Evolutionary conservation across 2,113 vertebrate species (phyloP).

Genomic region (Cyanistes caeruleus): DNA sequence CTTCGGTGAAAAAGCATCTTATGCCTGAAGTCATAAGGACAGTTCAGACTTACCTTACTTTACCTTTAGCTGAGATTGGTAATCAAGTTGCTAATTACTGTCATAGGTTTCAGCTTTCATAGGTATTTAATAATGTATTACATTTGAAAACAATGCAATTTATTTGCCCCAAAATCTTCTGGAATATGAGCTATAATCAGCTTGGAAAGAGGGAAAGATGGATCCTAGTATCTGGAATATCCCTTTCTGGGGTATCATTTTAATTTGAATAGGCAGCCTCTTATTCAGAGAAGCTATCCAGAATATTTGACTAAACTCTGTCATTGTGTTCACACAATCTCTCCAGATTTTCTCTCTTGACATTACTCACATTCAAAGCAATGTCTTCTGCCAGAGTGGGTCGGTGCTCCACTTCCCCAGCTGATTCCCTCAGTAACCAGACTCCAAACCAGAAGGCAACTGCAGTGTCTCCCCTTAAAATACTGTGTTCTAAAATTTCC

Average conservation of each 20-base stretch:
- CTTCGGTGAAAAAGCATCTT: background rate
- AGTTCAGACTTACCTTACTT: background rate
- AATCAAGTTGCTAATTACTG: background rate
- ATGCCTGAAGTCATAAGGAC: background rate
- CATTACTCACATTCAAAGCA: background rate
- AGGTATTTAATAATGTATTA: background rate
- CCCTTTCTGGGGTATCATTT: background rate
- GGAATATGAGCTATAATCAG: background rate
- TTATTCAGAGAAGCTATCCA: background rate
- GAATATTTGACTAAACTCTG: background rate
- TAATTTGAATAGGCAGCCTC: background rate
- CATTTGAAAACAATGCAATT: background rate
- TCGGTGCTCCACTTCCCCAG: accelerated
- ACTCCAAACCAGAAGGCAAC: background rate
- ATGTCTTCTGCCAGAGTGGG: background rate
- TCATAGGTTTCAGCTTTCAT: background rate
- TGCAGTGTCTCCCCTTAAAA: background rate
- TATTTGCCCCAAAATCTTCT: background rate
- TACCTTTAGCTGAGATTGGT: background rate
- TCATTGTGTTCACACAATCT: background rate
- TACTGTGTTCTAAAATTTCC: background rate
- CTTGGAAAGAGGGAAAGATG: background rate
- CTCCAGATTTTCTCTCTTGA: background rate
- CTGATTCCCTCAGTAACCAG: background rate
- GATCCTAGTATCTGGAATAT: background rate